Base-by-base conservation (phyloP, 2,797 vertebrate species). In the Macroramphosus scolopax region DNA sequence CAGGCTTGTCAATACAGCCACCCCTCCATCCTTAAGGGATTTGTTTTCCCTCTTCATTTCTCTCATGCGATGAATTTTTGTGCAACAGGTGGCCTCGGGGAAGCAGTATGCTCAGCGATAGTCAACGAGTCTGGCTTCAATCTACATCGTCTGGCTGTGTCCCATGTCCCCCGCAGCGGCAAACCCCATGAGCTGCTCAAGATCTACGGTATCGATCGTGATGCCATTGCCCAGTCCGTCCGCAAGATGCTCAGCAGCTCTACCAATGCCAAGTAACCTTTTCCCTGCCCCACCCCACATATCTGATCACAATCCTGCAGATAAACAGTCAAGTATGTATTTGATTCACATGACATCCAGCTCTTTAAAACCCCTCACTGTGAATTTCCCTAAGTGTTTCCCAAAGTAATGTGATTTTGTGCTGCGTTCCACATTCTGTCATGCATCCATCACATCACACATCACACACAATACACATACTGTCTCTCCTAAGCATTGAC, bases 11-110 rank as follows among this genome's bases (percentile, higher is more conserved):
- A n/a, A n/a, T n/a, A n/a, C n/a, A n/a, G n/a, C n/a, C n/a, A n/a
- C n/a, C n/a, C n/a, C n/a, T n/a, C n/a, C n/a, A n/a, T n/a, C n/a
- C n/a, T n/a, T n/a, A n/a, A n/a, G n/a, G n/a, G n/a, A n/a, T n/a
- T n/a, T n/a, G n/a, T 6, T 22, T 22, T 44, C 15, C 13, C 18
- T 36, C 16, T 26, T 14, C 12, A 26, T 17, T 24, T 25, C 25
- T 40, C 17, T 37, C 5, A 42, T 38, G 13, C 28, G n/a, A n/a
- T n/a, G n/a, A n/a, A n/a, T 29, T 81, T 26, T 45, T 47, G 8
- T 52, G 62, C 44, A 46, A 14, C 64, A 94, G 93, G 93, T 72
- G 93, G 93, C 43, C 87, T 95, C 1, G 91, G 93, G 3, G 93
- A 94, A 64, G 91, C 91, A 0, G 86, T 93, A 51, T 88, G 77